Conservation (phyloP, 53 echinoderm and acorn worm species). For the Mesocentrotus franciscanus region DNA sequence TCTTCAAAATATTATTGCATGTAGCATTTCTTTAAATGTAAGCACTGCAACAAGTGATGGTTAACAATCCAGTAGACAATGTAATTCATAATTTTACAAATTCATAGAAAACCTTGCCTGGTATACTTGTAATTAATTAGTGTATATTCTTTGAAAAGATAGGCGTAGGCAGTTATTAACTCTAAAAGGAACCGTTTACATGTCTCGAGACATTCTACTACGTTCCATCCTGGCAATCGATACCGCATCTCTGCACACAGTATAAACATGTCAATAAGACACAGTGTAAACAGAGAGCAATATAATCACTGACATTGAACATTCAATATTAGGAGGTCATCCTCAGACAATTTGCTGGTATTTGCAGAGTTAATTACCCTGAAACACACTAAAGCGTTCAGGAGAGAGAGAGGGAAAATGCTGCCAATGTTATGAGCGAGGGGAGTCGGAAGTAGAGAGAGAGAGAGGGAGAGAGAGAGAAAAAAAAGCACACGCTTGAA, state of each 20-base stretch:
- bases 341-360: conserved; percentile 42
- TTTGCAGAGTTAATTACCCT: neutral
- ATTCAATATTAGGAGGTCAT: conserved; percentile 12
- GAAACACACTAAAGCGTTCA: neutral
- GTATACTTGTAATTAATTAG: neutral
- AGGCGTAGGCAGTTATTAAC: neutral
- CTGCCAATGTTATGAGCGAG: neutral
- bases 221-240: neutral
- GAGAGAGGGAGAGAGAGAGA: conserved; percentile 6
- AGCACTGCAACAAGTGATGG: neutral
- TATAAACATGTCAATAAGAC: neutral
- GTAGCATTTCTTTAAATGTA: neutral
- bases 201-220: neutral
- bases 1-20: neutral
- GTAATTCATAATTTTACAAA: neutral
- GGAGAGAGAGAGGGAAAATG: neutral
- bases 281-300: conserved; percentile 14
- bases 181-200: neutral
- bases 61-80: neutral
- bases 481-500: conserved; percentile 5
- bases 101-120: neutral
- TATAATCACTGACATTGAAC: conserved; percentile 27
- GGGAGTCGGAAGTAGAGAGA: neutral
- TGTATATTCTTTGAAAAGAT: neutral
- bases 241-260: neutral